A percentile compares a stretch with the other conserved stretches of the same genome.
Conservation (phyloP, 64 coral and sea anemone species). For the Acropora yongei region DNA sequence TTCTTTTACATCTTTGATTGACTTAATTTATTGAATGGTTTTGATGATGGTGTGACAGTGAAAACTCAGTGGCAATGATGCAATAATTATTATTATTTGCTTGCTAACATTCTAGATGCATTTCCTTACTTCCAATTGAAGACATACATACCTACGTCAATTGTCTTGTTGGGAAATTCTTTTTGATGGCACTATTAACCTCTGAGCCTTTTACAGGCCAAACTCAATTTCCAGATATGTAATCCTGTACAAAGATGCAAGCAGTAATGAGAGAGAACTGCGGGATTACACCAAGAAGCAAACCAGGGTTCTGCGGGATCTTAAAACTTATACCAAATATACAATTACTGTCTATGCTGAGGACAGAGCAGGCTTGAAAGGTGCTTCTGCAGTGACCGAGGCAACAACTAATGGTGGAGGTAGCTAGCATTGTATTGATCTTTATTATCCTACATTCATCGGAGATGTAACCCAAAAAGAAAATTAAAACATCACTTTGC, state of each 20-base stretch:
- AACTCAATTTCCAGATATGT: slow-evolving; percentile 21
- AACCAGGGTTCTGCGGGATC: slow-evolving; percentile 14
- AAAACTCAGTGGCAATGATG: too few relatives aligned
- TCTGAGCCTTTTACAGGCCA: background rate
- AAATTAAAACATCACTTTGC: too few relatives aligned
- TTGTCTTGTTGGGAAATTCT: too few relatives aligned
- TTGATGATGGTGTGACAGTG: background rate
- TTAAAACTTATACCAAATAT: slow-evolving; percentile 63
- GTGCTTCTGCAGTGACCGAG: slow-evolving; percentile 18
- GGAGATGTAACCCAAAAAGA: background rate
- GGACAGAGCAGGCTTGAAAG: background rate
- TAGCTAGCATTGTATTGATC: background rate
- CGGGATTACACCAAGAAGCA: slow-evolving; percentile 7
- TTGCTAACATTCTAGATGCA: too few relatives aligned
- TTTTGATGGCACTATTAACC: background rate
- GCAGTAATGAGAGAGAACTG: slow-evolving; percentile 3
- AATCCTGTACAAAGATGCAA: slow-evolving; percentile 27
- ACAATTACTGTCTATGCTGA: slow-evolving; percentile 46
- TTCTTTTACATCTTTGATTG: too few relatives aligned
- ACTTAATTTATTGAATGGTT: too few relatives aligned
- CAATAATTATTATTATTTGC: too few relatives aligned
- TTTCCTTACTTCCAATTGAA: too few relatives aligned
- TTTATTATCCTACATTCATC: background rate
- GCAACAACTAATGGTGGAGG: slow-evolving; percentile 63
- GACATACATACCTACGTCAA: too few relatives aligned